Conservation (phyloP, 2,888 invertebrate species). For the Abrostola triplasia region DNA sequence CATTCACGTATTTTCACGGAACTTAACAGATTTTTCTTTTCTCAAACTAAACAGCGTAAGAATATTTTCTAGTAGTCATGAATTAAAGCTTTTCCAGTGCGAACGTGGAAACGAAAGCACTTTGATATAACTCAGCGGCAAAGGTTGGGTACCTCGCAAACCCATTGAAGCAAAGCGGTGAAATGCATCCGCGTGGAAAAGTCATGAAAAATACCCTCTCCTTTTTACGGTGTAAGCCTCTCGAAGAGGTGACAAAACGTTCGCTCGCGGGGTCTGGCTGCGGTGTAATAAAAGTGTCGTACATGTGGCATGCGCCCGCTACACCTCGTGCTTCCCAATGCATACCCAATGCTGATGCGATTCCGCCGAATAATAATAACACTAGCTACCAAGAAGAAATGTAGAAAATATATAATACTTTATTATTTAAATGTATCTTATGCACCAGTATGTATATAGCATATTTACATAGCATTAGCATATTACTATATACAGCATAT, state of each 20-base stretch:
- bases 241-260: conserved; percentile 79
- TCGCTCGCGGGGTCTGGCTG: conserved; percentile 63
- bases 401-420: too few relatives aligned
- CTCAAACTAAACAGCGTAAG: conserved; percentile 42
- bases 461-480: too few relatives aligned
- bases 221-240: conserved; percentile 72
- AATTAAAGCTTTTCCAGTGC: conserved; percentile 59
- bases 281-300: conserved; percentile 71
- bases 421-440: not conserved
- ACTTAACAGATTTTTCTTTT: conserved; percentile 65
- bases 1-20: conserved; percentile 77
- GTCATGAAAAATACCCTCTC: conserved; percentile 77
- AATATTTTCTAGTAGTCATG: conserved; percentile 57
- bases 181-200: conserved; percentile 78
- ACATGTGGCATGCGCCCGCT: conserved; percentile 57
- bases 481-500: too few relatives aligned
- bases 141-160: conserved; percentile 71
- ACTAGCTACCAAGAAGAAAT: too few relatives aligned
- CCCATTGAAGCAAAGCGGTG: conserved; percentile 75
- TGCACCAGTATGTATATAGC: too few relatives aligned
- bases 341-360: conserved; percentile 46
- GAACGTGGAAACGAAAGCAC: conserved; percentile 65
- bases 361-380: conserved; percentile 34
- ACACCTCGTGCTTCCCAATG: conserved; percentile 44
- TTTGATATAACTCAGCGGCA: conserved; percentile 72